Evolutionary conservation across 2,888 invertebrate species (phyloP).

Genomic region (Perdita meconis): DNA sequence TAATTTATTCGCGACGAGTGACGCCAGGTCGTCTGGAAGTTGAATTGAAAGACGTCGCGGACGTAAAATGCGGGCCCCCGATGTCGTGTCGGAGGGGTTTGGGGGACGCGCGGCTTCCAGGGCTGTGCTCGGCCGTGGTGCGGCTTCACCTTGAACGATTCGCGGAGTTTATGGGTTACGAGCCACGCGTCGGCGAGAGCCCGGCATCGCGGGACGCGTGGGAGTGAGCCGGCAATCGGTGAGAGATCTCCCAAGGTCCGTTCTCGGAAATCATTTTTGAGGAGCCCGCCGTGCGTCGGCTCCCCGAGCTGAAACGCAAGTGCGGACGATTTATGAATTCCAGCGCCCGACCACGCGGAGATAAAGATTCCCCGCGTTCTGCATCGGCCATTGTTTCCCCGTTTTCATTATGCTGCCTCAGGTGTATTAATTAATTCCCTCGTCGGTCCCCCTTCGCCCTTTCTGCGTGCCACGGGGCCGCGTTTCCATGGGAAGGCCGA

Average conservation of each 20-base stretch:
- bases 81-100: constrained; percentile 66
- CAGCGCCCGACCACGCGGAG: constrained; percentile 20
- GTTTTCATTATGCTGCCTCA: constrained; percentile 24
- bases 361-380: constrained; percentile 42
- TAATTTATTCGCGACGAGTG: constrained; percentile 61
- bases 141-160: constrained; percentile 71
- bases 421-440: constrained; percentile 54
- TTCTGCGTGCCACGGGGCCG: constrained; percentile 11
- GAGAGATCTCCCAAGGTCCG: constrained; percentile 64
- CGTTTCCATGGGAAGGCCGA: constrained; percentile 47
- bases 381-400: constrained; percentile 39
- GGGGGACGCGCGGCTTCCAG: constrained; percentile 67
- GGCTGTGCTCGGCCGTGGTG: constrained; percentile 54
- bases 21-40: constrained; percentile 70
- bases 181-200: constrained; percentile 66
- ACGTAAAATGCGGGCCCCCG: constrained; percentile 64
- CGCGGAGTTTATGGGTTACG: constrained; percentile 64
- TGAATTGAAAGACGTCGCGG: constrained; percentile 49
- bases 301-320: constrained; percentile 12
- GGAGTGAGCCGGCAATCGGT: constrained; percentile 66
- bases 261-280: constrained; percentile 61
- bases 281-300: constrained; percentile 2
- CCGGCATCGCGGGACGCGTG: constrained; percentile 50
- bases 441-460: too few relatives aligned
- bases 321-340: constrained; percentile 50